These are phyloP conservation scores for Cyanistes caeruleus DNA, from an alignment of 2,113 vertebrate species.

Conservation along the genomic window DNA sequence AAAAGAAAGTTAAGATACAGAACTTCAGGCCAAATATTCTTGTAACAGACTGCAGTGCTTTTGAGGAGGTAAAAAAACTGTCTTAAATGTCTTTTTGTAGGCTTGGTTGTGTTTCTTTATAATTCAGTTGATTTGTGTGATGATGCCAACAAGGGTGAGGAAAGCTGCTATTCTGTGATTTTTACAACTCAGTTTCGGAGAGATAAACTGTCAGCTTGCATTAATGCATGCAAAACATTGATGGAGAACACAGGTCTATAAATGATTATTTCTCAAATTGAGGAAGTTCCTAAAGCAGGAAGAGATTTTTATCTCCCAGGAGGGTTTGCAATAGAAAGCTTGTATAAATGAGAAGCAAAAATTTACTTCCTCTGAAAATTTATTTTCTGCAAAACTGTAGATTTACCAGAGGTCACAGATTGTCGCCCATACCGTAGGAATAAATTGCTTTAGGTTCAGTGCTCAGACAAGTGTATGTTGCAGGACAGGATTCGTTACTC, in stretches of 20 bases:
- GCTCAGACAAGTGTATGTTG: neutral
- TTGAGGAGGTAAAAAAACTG: conserved; percentile 82
- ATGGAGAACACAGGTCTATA: neutral
- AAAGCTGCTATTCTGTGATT: neutral
- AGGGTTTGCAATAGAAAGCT: neutral
- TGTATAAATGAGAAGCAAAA: neutral
- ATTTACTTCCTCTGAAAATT: neutral
- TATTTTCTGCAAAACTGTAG: neutral
- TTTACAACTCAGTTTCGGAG: neutral
- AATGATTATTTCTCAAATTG: neutral
- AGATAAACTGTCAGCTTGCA: neutral
- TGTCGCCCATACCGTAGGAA: neutral
- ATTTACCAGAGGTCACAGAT: neutral
- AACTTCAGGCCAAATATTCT: conserved; percentile 89
- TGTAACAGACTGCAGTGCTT: conserved; percentile 83
- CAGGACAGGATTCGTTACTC: neutral
- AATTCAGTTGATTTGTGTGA: neutral
- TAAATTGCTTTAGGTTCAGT: neutral
- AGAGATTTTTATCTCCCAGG: neutral
- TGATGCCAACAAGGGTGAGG: neutral
- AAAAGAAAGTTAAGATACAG: conserved; percentile 78
- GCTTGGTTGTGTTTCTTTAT: neutral
- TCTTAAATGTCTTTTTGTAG: neutral
- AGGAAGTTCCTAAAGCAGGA: neutral
- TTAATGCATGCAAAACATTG: neutral